Evolutionary conservation across 2,113 vertebrate species (phyloP).

Genomic region (Pyrgilauda ruficollis): DNA sequence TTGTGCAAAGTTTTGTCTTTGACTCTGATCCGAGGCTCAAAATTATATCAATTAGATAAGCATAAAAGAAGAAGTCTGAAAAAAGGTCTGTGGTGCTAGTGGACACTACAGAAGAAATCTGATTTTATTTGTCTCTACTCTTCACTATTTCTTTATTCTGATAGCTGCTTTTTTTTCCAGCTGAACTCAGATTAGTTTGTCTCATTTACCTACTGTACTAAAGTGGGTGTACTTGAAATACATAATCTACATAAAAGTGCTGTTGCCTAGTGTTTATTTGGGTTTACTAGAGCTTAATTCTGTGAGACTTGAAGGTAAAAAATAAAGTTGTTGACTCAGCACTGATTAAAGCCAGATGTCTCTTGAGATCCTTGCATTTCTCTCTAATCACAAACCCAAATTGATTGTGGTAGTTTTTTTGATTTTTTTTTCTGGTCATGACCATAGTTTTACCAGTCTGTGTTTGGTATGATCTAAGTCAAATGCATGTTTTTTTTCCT

Average conservation of each 20-base stretch:
- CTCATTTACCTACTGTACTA: neutral
- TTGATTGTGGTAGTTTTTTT: neutral
- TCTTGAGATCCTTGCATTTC: conserved; percentile 18
- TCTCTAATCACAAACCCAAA: conserved; percentile 12
- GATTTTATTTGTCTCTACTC: neutral
- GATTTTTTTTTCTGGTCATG: neutral
- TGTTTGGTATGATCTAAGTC: neutral
- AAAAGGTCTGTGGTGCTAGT: neutral
- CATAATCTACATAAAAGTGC: neutral
- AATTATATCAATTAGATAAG: neutral
- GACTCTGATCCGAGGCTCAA: neutral
- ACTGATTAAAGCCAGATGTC: conserved; percentile 41
- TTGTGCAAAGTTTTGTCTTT: neutral
- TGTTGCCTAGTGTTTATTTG: neutral
- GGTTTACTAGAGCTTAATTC: neutral
- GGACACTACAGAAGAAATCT: neutral
- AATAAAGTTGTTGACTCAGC: conserved; percentile 26
- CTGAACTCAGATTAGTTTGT: neutral
- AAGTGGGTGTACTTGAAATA: neutral
- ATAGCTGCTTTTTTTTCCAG: neutral
- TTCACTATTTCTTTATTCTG: neutral
- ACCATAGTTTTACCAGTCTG: neutral
- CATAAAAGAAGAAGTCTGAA: neutral
- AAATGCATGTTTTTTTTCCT: neutral
- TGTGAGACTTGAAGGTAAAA: neutral